These are phyloP conservation scores for Intellagama lesueurii DNA, from an alignment of 2,797 vertebrate species.

Conservation along the genomic window DNA sequence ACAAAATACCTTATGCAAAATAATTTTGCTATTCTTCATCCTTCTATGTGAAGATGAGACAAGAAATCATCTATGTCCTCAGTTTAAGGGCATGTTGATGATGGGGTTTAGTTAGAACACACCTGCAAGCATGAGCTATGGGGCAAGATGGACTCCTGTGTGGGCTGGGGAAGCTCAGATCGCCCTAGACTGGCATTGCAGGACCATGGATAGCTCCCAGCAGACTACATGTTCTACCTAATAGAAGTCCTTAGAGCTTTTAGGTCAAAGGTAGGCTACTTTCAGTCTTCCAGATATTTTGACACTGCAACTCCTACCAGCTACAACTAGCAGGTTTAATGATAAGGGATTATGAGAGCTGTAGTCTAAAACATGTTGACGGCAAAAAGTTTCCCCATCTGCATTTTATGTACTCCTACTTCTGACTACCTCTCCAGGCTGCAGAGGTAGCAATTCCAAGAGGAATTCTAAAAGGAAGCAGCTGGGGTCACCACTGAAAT, in stretches of 20 bases:
- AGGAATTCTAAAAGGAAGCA: not conserved
- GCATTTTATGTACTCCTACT: not conserved
- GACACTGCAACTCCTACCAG: not conserved
- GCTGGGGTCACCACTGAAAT: not conserved
- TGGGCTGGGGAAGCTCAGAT: not conserved
- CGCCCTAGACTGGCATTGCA: not conserved
- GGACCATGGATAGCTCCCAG: slow-evolving; percentile 5
- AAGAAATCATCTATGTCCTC: no score
- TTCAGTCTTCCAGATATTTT: not conserved
- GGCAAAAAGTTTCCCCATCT: not conserved
- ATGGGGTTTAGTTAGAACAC: not conserved
- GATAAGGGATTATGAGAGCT: not conserved
- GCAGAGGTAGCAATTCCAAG: not conserved
- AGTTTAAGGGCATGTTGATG: not conserved
- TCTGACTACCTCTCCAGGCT: not conserved
- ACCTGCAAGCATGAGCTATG: not conserved
- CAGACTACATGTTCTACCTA: not conserved
- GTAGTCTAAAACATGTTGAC: not conserved
- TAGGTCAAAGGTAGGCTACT: not conserved
- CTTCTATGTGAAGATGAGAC: no score
- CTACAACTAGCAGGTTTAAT: not conserved
- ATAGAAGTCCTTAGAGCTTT: not conserved
- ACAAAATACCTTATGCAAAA: no score
- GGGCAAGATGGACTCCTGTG: no score
- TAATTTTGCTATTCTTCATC: no score